phyloP scores from a whole-genome alignment of 2,888 invertebrate genomes.

The Agriopis aurantiaria region DNA sequence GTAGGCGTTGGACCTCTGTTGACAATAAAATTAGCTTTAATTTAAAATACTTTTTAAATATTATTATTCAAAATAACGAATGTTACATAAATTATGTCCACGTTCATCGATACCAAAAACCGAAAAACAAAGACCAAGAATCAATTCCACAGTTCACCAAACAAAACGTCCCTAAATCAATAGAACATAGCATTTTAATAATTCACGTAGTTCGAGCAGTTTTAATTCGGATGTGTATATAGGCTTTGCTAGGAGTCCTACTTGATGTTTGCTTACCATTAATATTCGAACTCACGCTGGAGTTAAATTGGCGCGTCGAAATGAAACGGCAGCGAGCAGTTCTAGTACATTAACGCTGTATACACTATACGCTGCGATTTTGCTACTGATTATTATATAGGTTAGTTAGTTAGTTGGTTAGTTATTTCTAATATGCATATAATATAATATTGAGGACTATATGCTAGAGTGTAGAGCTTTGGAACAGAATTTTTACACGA shows the following conservation, averaged over 20 bases:
- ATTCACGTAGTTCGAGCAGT: conserved; percentile 46
- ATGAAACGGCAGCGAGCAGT: conserved; percentile 26
- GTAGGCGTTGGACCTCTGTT: no score
- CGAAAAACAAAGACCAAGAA: conserved; percentile 2
- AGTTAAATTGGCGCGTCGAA: conserved; percentile 35
- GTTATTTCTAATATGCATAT: neutral
- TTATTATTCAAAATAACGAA: no score
- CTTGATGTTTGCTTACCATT: conserved; percentile 54
- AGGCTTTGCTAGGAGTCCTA: conserved; percentile 29
- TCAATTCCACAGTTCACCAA: conserved; percentile 28
- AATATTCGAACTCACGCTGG: conserved; percentile 49
- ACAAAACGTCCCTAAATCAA: conserved; percentile 44
- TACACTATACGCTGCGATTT: neutral
- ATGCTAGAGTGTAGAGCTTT: no score
- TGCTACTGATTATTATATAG: neutral
- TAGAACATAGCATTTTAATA: conserved; percentile 45
- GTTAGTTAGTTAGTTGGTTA: no score
- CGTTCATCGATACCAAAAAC: neutral
- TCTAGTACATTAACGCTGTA: conserved; percentile 3
- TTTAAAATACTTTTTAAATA: no score
- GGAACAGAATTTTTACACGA: no score
- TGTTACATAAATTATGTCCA: no score
- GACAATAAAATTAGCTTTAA: no score
- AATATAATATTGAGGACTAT: no score
- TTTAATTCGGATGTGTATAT: conserved; percentile 42